phyloP scores from a whole-genome alignment of 2,113 vertebrate species.

The Cepphus grylle region DNA sequence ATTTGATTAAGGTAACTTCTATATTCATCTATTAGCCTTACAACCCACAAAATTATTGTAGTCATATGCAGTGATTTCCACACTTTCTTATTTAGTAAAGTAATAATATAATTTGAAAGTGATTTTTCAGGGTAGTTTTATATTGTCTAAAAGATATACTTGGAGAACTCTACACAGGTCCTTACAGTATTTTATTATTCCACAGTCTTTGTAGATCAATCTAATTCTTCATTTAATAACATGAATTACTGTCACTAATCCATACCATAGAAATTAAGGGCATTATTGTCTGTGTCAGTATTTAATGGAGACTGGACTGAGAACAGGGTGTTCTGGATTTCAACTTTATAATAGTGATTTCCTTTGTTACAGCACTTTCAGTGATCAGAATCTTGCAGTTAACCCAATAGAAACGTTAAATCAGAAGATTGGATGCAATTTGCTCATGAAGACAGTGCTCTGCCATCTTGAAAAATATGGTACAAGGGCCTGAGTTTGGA shows the following conservation, averaged over 20 bases:
- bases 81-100: not conserved
- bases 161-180: not conserved
- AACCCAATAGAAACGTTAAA: slow-evolving; percentile 7
- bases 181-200: not conserved
- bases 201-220: not conserved
- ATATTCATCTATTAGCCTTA: not conserved
- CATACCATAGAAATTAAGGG: not conserved
- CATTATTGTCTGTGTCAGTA: not conserved
- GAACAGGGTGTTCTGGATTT: slow-evolving; percentile 1
- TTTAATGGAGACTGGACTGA: slow-evolving; percentile 1
- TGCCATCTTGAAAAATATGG: not conserved
- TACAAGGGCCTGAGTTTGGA: not conserved
- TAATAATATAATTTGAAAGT: not conserved
- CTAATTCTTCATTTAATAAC: not conserved
- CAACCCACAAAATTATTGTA: not conserved
- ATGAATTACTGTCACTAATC: not conserved
- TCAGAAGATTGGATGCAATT: not conserved
- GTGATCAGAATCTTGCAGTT: not conserved
- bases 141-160: not conserved
- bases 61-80: not conserved
- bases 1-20: not conserved
- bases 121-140: not conserved
- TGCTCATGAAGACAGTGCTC: not conserved
- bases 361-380: slow-evolving; percentile 29
- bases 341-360: slow-evolving; percentile 1